A percentile compares a stretch with the other conserved stretches of the same genome.
phyloP scores from a whole-genome alignment of 2,888 invertebrate genomes.

The Acleris literana region DNA sequence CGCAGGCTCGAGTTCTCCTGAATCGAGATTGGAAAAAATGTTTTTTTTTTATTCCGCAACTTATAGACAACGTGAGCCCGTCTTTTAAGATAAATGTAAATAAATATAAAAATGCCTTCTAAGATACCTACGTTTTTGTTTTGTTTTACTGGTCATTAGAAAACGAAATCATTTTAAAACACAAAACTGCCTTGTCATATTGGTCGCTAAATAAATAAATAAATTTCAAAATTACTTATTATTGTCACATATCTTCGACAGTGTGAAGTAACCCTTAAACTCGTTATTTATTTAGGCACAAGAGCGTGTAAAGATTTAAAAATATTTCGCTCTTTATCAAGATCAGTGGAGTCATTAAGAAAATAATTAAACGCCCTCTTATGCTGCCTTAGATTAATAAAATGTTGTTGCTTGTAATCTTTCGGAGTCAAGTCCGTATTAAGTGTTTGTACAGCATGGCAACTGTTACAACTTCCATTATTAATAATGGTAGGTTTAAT shows the following conservation, averaged over 20 bases:
- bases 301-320: conserved; percentile 7
- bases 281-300: conserved; percentile 5
- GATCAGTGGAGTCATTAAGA: conserved; percentile 17
- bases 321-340: conserved; percentile 6
- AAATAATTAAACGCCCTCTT: conserved; percentile 29
- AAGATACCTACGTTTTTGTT: too few relatives aligned
- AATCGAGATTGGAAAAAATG: too few relatives aligned
- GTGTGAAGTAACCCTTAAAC: not conserved
- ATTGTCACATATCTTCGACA: not conserved
- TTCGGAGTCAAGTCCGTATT: not conserved
- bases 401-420: conserved; percentile 17
- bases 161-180: too few relatives aligned
- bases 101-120: too few relatives aligned
- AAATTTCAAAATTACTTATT: not conserved
- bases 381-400: conserved; percentile 12
- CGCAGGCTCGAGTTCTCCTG: too few relatives aligned
- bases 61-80: too few relatives aligned
- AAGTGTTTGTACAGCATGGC: not conserved
- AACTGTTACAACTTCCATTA: too few relatives aligned
- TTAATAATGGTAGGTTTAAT: too few relatives aligned
- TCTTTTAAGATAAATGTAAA: too few relatives aligned
- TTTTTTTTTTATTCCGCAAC: too few relatives aligned
- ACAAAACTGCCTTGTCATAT: not conserved
- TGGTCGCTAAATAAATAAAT: not conserved
- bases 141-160: too few relatives aligned